Conservation (phyloP, 2,797 vertebrate species). For the Bucorvus abyssinicus region DNA sequence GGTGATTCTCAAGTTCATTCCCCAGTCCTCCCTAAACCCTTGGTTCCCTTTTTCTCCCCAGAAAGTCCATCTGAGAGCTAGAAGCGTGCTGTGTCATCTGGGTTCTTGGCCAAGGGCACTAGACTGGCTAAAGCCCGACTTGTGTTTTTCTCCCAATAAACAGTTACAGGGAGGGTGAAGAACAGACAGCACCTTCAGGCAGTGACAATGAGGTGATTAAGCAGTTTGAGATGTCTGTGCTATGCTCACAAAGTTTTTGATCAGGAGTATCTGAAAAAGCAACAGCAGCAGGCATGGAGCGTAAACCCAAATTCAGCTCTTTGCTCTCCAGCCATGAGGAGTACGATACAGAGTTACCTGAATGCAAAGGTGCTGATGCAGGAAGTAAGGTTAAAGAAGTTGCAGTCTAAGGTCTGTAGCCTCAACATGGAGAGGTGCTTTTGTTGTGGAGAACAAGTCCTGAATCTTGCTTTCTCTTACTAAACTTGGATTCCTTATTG, state of each 20-base stretch:
- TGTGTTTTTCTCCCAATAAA: constrained; percentile 73
- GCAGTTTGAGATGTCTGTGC: constrained; percentile 85
- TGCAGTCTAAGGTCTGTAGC: neutral
- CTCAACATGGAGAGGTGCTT: neutral
- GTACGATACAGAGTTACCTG: constrained; percentile 77
- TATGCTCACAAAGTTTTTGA: constrained; percentile 80
- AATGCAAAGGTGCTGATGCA: constrained; percentile 77
- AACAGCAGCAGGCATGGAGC: constrained; percentile 34
- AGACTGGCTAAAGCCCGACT: neutral
- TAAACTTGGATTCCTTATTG: neutral
- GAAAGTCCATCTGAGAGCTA: neutral
- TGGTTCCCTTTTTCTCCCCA: neutral
- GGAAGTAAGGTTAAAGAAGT: neutral
- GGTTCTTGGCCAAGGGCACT: neutral
- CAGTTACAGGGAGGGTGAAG: constrained; percentile 75
- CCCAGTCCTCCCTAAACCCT: neutral
- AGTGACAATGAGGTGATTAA: constrained; percentile 82
- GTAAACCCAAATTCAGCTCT: constrained; percentile 71
- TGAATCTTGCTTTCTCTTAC: neutral
- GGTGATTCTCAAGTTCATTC: neutral
- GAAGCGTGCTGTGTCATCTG: neutral
- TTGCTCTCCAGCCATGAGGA: constrained; percentile 77
- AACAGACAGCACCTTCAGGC: constrained; percentile 79
- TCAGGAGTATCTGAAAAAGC: constrained; percentile 57
- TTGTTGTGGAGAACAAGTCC: neutral